phyloP scores from a whole-genome alignment of 2,888 invertebrate species.

The Congeria kusceri region DNA sequence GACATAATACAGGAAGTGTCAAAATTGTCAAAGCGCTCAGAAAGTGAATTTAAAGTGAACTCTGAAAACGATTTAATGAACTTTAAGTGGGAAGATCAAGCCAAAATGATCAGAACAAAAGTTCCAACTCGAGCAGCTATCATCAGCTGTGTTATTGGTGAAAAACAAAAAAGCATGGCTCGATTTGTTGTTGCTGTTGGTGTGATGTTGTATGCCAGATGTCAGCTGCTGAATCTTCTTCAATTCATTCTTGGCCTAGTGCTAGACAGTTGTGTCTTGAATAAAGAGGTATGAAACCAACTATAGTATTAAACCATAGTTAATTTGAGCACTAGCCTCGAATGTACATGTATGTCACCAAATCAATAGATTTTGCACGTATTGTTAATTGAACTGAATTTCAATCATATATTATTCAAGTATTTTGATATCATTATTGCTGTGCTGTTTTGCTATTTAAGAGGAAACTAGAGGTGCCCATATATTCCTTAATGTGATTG shows the following conservation, averaged over 20 bases:
- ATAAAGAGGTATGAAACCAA: constrained; percentile 23
- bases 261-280: constrained; percentile 29
- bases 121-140: constrained; percentile 14
- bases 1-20: constrained; percentile 1
- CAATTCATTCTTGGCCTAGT: constrained; percentile 28
- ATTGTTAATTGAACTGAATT: too few species aligned
- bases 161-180: constrained; percentile 6
- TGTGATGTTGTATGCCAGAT: constrained; percentile 34
- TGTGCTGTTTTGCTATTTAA: too few species aligned
- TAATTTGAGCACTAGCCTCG: too few species aligned
- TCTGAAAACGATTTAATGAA: constrained; percentile 20
- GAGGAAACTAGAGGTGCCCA: too few species aligned
- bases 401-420: too few species aligned
- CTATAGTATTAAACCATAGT: too few species aligned
- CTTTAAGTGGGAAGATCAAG: constrained; percentile 30
- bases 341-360: too few species aligned
- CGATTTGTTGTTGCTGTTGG: constrained; percentile 21
- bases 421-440: too few species aligned
- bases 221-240: constrained; percentile 18
- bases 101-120: constrained; percentile 10
- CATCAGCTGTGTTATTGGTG: too few species aligned
- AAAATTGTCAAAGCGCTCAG: constrained; percentile 1
- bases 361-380: too few species aligned
- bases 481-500: too few species aligned
- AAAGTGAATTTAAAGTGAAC: constrained; percentile 13